Evolutionary conservation across 2,888 invertebrate species (phyloP).

Genomic region (Rotaria sp.): DNA sequence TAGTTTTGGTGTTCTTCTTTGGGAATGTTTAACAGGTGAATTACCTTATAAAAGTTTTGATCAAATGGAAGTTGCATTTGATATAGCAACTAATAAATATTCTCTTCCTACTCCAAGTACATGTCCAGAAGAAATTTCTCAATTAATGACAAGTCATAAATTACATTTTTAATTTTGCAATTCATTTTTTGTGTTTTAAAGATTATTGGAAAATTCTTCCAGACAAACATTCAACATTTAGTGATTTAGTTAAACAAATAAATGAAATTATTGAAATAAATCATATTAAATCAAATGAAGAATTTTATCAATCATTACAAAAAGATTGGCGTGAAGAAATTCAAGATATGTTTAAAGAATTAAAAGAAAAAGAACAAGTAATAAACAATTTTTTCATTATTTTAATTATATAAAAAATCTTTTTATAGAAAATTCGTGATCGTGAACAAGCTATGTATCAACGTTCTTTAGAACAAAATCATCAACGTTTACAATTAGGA

Average conservation of each 20-base stretch:
- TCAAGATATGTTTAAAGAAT: slow-evolving; percentile 80
- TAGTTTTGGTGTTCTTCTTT: slow-evolving; percentile 82
- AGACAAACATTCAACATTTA: slow-evolving; percentile 78
- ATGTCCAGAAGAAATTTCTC: slow-evolving; percentile 81
- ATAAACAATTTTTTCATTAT: slow-evolving; percentile 66
- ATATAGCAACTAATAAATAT: slow-evolving; percentile 87
- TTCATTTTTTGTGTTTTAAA: slow-evolving; percentile 54
- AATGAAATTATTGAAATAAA: slow-evolving; percentile 74
- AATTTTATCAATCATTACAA: slow-evolving; percentile 89
- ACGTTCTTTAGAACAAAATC: background rate
- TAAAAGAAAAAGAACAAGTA: slow-evolving; percentile 91
- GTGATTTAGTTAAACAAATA: slow-evolving; percentile 71
- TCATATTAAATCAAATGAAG: slow-evolving; percentile 80
- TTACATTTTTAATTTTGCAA: background rate
- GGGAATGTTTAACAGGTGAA: slow-evolving; percentile 92
- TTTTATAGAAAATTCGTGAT: slow-evolving; percentile 25
- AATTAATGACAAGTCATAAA: slow-evolving; percentile 78
- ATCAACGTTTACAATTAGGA: slow-evolving; percentile 1
- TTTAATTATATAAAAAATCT: background rate
- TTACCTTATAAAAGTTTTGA: slow-evolving; percentile 91
- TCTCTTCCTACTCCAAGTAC: slow-evolving; percentile 89
- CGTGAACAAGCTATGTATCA: background rate
- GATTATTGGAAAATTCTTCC: slow-evolving; percentile 90
- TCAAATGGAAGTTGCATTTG: slow-evolving; percentile 85
- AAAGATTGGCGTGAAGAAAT: slow-evolving; percentile 90